A percentile compares a stretch with the other conserved stretches of the same genome.
Conservation (phyloP, 1,140 invertebrate genomes). For the Cydia splendana region DNA sequence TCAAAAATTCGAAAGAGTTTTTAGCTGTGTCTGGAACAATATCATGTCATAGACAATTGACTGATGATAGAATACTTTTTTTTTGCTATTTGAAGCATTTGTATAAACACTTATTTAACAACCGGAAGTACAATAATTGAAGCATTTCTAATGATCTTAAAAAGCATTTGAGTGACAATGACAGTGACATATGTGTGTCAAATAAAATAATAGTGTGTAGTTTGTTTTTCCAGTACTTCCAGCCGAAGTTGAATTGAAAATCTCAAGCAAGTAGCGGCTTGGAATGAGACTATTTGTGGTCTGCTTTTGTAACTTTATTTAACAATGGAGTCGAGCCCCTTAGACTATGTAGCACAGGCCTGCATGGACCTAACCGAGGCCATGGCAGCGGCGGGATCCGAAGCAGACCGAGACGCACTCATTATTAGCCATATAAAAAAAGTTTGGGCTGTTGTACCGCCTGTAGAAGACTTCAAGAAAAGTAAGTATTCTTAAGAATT, state of each 20-base stretch:
- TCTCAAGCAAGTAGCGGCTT: neutral
- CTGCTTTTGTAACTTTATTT: neutral
- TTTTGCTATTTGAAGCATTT: neutral
- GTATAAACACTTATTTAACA: neutral
- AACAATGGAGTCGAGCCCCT: conserved; percentile 68
- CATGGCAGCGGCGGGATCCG: conserved; percentile 44
- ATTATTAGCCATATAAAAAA: conserved; percentile 74
- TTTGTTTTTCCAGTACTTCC: conserved; percentile 1
- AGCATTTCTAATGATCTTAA: neutral
- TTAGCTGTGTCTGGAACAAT: neutral
- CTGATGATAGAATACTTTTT: neutral
- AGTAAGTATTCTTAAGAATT: conserved; percentile 50
- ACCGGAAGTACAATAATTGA: neutral
- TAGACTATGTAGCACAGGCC: conserved; percentile 73
- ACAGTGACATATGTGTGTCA: neutral
- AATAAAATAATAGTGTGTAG: neutral
- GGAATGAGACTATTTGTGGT: neutral
- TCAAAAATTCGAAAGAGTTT: neutral
- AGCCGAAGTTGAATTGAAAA: neutral
- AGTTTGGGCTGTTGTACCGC: conserved; percentile 58
- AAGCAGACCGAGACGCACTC: conserved; percentile 61
- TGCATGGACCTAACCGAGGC: conserved; percentile 71
- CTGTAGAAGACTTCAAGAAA: conserved; percentile 73
- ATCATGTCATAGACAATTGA: neutral
- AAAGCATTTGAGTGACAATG: neutral